Base-by-base conservation (phyloP, 2,113 vertebrate species). In the Psilopsiagon aurifrons region DNA sequence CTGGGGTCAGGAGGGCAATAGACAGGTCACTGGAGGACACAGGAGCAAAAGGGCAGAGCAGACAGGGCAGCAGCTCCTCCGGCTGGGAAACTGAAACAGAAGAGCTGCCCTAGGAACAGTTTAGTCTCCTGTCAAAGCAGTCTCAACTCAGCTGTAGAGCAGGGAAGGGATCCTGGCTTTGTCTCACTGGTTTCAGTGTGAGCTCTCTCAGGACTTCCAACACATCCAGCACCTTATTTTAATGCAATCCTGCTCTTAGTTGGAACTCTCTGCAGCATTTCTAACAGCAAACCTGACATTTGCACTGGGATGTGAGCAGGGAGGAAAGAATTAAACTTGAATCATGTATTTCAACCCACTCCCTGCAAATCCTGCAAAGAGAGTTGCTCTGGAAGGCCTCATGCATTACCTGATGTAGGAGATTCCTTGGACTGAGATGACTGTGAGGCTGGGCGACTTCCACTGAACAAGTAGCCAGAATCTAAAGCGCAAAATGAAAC, bases 401-500 rank as follows among this genome's bases (percentile, higher is more conserved):
- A 10, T 22, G 59, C 49, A 83, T 94, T 96, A 99, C 99, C 99
- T 98, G 99, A 98, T 14, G 98, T 43, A 2, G 98, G 98, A 17
- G 98, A 98, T 35, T 99, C 98, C 97, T 98, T 98, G 78, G 96
- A 97, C 7, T 78, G 96, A 11, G 98, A 98, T 15, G 92, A 92
- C 74, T 97, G 98, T 0, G 99, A 99, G 0, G 98, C 97, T 0
- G 99, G 99, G 16, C 98, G 98, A 92, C 99, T 99, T 33, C 99
- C 99, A 1, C 99, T 99, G 90, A 99, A 99, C 96, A 99, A 97
- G 77, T 98, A 99, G n/a, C 99, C 99, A 5, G 99, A 99, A 98
- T 99, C 99, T 99, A 86, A 67, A 95, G 95, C 55, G 71, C 19
- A 82, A 92, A 89, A 41, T 1, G 9, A 63, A 88, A 28, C 35